Evolutionary conservation across 2,797 vertebrate species (phyloP).

Genomic region (Heterohyrax brucei): DNA sequence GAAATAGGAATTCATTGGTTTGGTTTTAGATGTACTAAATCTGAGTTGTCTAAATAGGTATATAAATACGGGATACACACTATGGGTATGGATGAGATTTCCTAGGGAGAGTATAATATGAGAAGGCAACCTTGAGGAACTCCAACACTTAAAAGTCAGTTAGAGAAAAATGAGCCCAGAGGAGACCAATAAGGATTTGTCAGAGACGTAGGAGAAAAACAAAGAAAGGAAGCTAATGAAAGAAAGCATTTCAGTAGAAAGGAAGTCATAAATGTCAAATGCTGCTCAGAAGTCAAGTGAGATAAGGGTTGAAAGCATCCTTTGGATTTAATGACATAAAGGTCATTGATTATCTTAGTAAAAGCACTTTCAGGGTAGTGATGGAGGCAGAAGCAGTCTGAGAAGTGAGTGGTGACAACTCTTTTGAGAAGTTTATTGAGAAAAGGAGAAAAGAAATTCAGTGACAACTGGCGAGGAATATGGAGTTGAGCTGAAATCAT

Average conservation of each 20-base stretch:
- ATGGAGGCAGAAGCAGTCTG: neutral
- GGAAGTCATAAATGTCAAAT: neutral
- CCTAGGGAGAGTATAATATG: neutral
- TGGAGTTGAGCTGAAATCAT: neutral
- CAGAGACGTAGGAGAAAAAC: conserved; percentile 32
- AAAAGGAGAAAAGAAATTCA: conserved; percentile 24
- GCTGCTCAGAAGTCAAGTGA: neutral
- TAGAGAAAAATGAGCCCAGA: conserved; percentile 55
- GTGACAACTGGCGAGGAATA: neutral
- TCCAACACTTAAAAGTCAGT: too few relatives aligned
- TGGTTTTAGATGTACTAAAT: conserved; percentile 3
- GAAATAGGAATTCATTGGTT: neutral
- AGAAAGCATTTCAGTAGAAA: conserved; percentile 31
- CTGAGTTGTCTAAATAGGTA: conserved; percentile 32
- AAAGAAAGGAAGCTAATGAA: neutral
- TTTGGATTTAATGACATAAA: conserved; percentile 56
- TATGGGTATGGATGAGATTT: conserved; percentile 9
- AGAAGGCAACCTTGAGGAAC: conserved; percentile 15
- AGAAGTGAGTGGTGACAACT: conserved; percentile 1
- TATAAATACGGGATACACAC: neutral
- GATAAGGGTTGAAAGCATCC: conserved; percentile 22
- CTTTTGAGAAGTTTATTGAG: conserved; percentile 28
- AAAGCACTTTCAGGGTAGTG: conserved; percentile 56
- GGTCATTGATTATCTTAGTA: conserved; percentile 28
- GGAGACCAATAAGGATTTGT: conserved; percentile 48